phyloP scores from a whole-genome alignment of 2,888 invertebrate species.

The Aspidiotus rigidus region DNA sequence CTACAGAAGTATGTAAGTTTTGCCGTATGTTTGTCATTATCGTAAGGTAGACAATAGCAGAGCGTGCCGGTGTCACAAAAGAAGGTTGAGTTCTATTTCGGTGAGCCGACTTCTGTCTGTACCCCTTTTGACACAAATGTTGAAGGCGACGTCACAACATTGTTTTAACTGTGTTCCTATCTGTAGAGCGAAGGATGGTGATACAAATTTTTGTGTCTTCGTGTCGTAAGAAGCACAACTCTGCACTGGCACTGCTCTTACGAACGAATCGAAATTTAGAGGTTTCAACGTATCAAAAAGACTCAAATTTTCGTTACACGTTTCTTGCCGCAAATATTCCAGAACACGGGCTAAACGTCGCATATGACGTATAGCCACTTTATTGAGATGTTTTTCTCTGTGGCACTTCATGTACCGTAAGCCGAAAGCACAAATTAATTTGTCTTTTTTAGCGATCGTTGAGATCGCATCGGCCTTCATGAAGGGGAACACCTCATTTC shows the following conservation, averaged over 20 bases:
- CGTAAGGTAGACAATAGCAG: no score
- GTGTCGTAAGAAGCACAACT: not conserved
- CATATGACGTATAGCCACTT: conserved; percentile 2
- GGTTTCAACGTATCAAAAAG: not conserved
- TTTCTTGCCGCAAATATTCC: not conserved
- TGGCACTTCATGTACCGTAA: not conserved
- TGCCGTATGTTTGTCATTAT: no score
- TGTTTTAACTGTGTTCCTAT: conserved; percentile 1
- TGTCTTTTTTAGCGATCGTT: not conserved
- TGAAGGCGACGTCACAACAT: not conserved
- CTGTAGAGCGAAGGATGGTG: not conserved
- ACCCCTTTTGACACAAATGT: not conserved
- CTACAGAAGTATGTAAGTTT: no score
- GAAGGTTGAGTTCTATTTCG: no score
- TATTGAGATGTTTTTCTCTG: not conserved
- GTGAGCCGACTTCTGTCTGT: not conserved
- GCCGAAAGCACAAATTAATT: not conserved
- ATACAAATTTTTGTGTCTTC: not conserved
- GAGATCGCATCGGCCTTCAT: conserved; percentile 1
- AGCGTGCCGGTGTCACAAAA: no score
- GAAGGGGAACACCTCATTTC: not conserved
- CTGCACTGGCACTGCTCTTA: not conserved
- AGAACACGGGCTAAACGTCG: conserved; percentile 1
- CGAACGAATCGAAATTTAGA: not conserved
- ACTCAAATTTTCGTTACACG: not conserved